Base-by-base conservation (phyloP, 2,888 invertebrate genomes). In the Pollenia griseotomentosa region DNA sequence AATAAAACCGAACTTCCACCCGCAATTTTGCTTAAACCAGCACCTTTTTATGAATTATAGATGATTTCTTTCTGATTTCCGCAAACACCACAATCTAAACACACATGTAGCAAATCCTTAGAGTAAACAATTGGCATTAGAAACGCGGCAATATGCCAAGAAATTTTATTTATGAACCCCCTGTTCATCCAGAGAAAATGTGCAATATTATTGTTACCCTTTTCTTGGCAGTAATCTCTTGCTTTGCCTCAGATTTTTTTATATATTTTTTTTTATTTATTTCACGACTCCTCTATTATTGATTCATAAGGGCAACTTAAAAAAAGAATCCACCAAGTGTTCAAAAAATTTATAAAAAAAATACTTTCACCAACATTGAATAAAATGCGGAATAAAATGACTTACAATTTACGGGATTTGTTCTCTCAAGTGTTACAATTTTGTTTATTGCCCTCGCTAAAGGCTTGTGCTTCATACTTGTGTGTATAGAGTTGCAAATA, bases 131-230 rank as follows among this genome's bases (percentile, higher is more conserved):
- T 33, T 33, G 78, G 63, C 59, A 19, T 77, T 65, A 59, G 73
- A 73, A 88, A 88, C 87, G 84, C 85, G 88, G 88, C 89, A 89
- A 88, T 89, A 85, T 89, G 89, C 89, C 89, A 89, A 89, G 87
- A 88, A 84, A 51, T 63, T 59, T 84, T 84, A 84, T 87, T 87
- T 87, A 87, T 87, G 68, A 78, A 87, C 81, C 84, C 81, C 84
- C 84, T 65, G 59, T 14, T 55, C 40, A 55, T 63, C 42, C 48
- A 63, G 23, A 63, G 59, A 53, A 59, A 73, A 16, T 46, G 63
- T 57, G 42, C 12, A 23, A 46, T 75, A 40, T 23, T 55, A 75
- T 83, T 88, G 88, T 89, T 89, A 89, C 89, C 89, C 89, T 89
- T 89, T 89, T 71, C 16, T 44, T 73, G 81, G 55, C 77, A 74